Base-by-base conservation (phyloP, 2,888 invertebrate genomes). In the Salpingus planirostris region DNA sequence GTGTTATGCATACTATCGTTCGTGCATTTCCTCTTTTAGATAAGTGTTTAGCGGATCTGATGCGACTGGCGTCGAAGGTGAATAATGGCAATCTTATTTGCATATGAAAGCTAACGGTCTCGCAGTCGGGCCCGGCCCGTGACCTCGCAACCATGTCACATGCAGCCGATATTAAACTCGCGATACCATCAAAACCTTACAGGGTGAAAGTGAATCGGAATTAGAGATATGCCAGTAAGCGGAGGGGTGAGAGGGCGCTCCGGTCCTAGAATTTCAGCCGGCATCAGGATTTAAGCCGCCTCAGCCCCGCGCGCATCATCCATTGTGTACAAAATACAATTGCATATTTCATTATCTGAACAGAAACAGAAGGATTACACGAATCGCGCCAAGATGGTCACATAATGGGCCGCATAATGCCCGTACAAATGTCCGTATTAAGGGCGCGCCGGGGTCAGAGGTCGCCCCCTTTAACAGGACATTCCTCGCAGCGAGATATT, bases 81-180 rank as follows among this genome's bases (percentile, higher is more conserved):
- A 60, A 59, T 59, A 60, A 61, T 59, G 56, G 55, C 55, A 54
- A 57, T 55, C 58, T 56, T 51, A 54, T 62, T 62, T 62, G 55
- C 61, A 63, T 62, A 59, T 61, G 59, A 60, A 62, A 60, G 59
- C 50, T 52, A 32, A 42, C 44, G 46, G 41, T 38, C 40, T 40
- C 38, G 39, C 40, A 42, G 47, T 40, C 41, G 34, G 34, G 25
- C 34, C 36, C 36, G 34, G 31, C 31, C 39, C 32, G 28, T 39
- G 40, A 46, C 47, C 42, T 43, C 45, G 46, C 40, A 34, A 41
- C 44, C 43, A 46, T 47, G 54, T 54, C 55, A 54, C 44, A 46
- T 45, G 47, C 55, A 53, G 49, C 37, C 49, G 41, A 47, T 46
- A 49, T 44, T n/a, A n/a, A n/a, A 46, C 32, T 46, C 33, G 34